Percentiles rank a stretch among this genome's conserved stretches.
These are phyloP conservation scores for Anastatus disparis DNA, from an alignment of 1,140 invertebrate genomes.

Conservation along the genomic window DNA sequence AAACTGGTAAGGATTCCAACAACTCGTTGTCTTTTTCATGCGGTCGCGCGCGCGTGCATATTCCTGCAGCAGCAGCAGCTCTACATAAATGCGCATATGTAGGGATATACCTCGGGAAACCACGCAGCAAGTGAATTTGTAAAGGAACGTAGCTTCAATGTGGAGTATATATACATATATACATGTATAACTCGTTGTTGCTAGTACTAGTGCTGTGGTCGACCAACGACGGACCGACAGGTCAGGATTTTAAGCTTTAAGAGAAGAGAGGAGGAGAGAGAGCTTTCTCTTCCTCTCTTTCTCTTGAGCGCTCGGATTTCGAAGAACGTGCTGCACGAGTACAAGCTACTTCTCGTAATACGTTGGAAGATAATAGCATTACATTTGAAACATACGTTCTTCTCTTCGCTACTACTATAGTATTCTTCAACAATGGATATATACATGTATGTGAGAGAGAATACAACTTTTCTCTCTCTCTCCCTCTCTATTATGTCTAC, in stretches of 20 bases:
- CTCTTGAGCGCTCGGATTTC: neutral
- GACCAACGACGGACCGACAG: neutral
- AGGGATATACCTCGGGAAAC: no score
- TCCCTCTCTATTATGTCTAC: neutral
- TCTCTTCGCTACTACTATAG: no score
- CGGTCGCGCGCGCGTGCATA: neutral
- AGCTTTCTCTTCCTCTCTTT: no score
- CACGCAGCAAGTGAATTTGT: constrained; percentile 15
- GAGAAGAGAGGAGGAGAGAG: no score
- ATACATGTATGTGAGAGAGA: no score
- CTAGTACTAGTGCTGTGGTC: neutral
- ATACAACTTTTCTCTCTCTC: no score
- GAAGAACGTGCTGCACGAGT: constrained; percentile 10
- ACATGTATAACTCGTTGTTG: neutral
- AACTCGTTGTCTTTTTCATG: neutral
- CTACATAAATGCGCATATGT: neutral
- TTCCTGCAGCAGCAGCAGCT: neutral
- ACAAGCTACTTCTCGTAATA: constrained; percentile 28
- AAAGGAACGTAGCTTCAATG: neutral
- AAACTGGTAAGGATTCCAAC: no score
- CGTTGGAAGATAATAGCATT: constrained; percentile 23
- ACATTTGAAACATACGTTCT: constrained; percentile 19
- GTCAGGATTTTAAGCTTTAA: neutral
- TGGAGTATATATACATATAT: neutral
- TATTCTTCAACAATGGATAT: no score